These are phyloP conservation scores for Caenorhabditis becei DNA, from an alignment of 2,888 invertebrate genomes.

Conservation along the genomic window DNA sequence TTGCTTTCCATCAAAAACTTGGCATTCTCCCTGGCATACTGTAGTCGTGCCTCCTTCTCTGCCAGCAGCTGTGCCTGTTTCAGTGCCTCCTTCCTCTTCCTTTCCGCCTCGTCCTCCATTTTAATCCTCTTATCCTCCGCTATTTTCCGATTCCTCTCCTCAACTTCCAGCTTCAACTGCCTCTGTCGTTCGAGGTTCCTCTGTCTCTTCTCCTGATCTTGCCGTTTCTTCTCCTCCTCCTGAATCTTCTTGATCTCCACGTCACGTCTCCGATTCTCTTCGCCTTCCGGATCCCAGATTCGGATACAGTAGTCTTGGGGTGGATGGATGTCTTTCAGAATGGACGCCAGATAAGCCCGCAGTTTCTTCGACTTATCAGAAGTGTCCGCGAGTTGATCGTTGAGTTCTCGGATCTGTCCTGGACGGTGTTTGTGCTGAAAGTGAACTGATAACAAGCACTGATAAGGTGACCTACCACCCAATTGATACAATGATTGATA, in stretches of 20 bases:
- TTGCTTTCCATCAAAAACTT: no score
- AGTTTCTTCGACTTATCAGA: conserved; percentile 44
- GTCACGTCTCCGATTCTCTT: conserved; percentile 23
- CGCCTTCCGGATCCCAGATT: conserved; percentile 68
- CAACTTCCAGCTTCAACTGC: neutral
- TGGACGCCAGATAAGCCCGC: conserved; percentile 23
- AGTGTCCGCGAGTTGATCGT: conserved; percentile 5
- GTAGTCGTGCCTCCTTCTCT: neutral
- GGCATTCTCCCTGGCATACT: no score
- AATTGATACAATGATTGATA: conserved; percentile 60
- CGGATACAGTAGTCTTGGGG: conserved; percentile 64
- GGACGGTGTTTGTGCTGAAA: conserved; percentile 63
- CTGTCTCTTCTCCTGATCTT: conserved; percentile 9
- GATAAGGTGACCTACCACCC: conserved; percentile 51
- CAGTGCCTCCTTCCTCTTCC: conserved; percentile 1
- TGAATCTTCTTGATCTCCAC: conserved; percentile 15
- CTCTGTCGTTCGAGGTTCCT: conserved; percentile 12
- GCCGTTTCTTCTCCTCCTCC: conserved; percentile 16
- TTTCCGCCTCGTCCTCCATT: conserved; percentile 14
- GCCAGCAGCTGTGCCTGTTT: no score
- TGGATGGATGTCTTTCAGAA: conserved; percentile 63
- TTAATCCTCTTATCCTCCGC: neutral
- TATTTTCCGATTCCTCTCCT: conserved; percentile 7
- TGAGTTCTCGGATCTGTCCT: conserved; percentile 50
- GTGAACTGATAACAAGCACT: neutral